Evolutionary conservation across 2,888 invertebrate species (phyloP).

Genomic region (Drosophila emarginata): DNA sequence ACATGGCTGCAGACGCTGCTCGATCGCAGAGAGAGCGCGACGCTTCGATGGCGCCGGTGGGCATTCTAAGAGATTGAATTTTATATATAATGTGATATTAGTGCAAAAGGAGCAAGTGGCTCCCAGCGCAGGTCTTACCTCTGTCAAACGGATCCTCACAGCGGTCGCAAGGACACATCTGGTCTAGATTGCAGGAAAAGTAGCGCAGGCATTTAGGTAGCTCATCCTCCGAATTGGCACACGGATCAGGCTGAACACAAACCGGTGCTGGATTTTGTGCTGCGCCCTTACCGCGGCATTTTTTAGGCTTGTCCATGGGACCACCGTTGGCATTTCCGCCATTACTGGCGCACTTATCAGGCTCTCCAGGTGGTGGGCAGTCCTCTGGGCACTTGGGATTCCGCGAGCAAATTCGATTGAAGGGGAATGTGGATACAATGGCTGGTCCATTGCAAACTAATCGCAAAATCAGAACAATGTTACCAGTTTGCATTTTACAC

Average conservation of each 20-base stretch:
- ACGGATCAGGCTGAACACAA: slow-evolving; percentile 55
- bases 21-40: slow-evolving; percentile 37
- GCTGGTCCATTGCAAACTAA: slow-evolving; percentile 80
- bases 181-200: slow-evolving; percentile 78
- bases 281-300: slow-evolving; percentile 30
- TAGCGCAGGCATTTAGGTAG: slow-evolving; percentile 67
- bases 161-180: slow-evolving; percentile 68
- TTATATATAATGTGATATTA: not conserved
- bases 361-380: slow-evolving; percentile 27
- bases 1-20: slow-evolving; percentile 51
- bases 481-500: slow-evolving; percentile 78
- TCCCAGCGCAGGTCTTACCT: slow-evolving; percentile 54
- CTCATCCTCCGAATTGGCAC: slow-evolving; percentile 13
- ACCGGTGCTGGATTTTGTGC: slow-evolving; percentile 14
- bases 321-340: slow-evolving; percentile 47
- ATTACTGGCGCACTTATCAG: slow-evolving; percentile 14
- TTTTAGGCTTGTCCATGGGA: slow-evolving; percentile 51
- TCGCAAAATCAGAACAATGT: slow-evolving; percentile 79
- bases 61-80: slow-evolving; percentile 44
- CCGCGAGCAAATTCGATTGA: slow-evolving; percentile 64
- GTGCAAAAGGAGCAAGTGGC: not conserved
- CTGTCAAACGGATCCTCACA: slow-evolving; percentile 80
- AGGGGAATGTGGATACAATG: slow-evolving; percentile 78
- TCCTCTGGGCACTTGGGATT: slow-evolving; percentile 55
- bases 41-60: slow-evolving; percentile 60